These are phyloP conservation scores for Cephus runcator DNA, from an alignment of 2,888 invertebrate species.

Conservation along the genomic window DNA sequence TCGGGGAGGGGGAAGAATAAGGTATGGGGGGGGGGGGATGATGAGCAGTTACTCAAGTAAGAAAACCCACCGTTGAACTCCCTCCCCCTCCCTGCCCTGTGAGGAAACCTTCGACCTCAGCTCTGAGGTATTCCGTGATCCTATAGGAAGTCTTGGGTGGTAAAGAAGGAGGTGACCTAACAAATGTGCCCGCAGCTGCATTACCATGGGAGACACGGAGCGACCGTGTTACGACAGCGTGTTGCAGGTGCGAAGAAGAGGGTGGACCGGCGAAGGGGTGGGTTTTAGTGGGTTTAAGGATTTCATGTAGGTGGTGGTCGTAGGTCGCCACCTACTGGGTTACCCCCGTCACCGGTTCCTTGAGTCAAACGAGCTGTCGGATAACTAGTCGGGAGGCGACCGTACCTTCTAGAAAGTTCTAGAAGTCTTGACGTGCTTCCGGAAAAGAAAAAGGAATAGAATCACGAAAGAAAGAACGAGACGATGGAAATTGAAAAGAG, in stretches of 20 bases:
- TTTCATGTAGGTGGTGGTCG: not conserved
- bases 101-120: not conserved
- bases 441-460: not conserved
- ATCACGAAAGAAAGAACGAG: not conserved
- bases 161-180: too few relatives aligned
- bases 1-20: constrained; percentile 30
- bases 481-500: not conserved
- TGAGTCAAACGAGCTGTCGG: not conserved
- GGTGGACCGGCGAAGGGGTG: not conserved
- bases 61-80: too few relatives aligned
- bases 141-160: not conserved
- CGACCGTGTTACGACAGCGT: not conserved
- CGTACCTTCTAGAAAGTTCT: not conserved
- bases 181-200: not conserved
- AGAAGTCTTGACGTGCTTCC: too few relatives aligned
- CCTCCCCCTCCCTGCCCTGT: too few relatives aligned
- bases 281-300: not conserved
- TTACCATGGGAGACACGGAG: not conserved
- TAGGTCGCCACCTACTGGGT: not conserved
- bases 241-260: not conserved
- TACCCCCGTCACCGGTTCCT: not conserved
- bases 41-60: not conserved
- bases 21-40: constrained; percentile 23
- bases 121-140: not conserved
- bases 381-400: not conserved